phyloP scores from a whole-genome alignment of 2,888 invertebrate genomes.

The Phrixothrix hirtus region DNA sequence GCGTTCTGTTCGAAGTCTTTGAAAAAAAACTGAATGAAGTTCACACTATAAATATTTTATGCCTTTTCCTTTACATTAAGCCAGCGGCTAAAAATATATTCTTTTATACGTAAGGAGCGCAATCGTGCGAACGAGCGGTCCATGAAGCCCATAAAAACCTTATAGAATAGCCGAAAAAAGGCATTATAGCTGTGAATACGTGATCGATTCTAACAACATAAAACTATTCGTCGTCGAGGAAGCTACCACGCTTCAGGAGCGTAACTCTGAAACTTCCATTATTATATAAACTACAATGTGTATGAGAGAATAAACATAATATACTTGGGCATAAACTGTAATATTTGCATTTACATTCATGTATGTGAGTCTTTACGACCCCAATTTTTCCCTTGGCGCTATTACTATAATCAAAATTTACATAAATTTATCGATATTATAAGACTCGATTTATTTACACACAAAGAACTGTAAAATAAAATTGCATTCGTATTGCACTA shows the following conservation, averaged over 20 bases:
- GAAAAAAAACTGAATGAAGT: constrained; percentile 23
- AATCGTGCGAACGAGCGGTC: constrained; percentile 24
- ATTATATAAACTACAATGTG: constrained; percentile 5
- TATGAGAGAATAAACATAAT: constrained; percentile 19
- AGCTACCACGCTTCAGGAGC: constrained; percentile 3
- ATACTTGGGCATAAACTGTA: constrained; percentile 11
- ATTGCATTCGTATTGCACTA: no score
- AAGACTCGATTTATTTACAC: background rate
- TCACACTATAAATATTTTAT: constrained; percentile 30
- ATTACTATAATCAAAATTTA: constrained; percentile 1
- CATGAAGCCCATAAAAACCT: constrained; percentile 24
- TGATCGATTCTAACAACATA: constrained; percentile 22
- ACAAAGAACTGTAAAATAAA: no score
- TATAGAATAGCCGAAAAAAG: constrained; percentile 29
- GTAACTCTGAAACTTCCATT: constrained; percentile 11
- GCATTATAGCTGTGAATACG: constrained; percentile 29
- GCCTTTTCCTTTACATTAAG: constrained; percentile 28
- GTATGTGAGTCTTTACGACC: constrained; percentile 16
- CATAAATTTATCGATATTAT: background rate
- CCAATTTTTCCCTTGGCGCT: constrained; percentile 4
- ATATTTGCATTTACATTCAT: constrained; percentile 25
- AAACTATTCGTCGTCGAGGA: constrained; percentile 8
- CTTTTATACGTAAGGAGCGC: constrained; percentile 26
- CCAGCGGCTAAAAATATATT: constrained; percentile 21
- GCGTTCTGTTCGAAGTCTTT: constrained; percentile 21